These are phyloP conservation scores for Ctenicera cuprea DNA, from an alignment of 2,888 invertebrate species.

Conservation along the genomic window DNA sequence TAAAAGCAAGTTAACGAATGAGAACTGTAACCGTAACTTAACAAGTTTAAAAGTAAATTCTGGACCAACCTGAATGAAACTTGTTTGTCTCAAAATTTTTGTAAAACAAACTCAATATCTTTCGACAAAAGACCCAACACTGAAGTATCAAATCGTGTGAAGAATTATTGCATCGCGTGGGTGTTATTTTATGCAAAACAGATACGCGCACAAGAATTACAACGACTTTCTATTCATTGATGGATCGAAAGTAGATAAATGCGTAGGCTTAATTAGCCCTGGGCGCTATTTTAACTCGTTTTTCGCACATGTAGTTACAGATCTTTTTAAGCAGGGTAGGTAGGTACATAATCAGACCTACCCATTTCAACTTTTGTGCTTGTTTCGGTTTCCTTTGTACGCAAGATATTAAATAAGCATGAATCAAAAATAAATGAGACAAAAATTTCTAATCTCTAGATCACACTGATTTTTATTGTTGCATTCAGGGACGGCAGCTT, in stretches of 20 bases:
- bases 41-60: too few species aligned
- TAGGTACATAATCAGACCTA: neutral
- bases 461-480: neutral
- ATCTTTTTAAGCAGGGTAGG: neutral
- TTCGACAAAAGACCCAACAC: constrained; percentile 14
- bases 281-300: constrained; percentile 21
- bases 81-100: neutral
- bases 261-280: constrained; percentile 17
- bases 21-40: too few species aligned
- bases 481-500: constrained; percentile 1
- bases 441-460: neutral
- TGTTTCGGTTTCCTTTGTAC: neutral
- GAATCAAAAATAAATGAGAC: constrained; percentile 1
- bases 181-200: constrained; percentile 24
- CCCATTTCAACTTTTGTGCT: constrained; percentile 10
- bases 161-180: constrained; percentile 13
- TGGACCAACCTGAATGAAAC: too few species aligned
- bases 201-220: constrained; percentile 16
- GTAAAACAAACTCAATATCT: constrained; percentile 10
- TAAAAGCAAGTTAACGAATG: too few species aligned
- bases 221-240: constrained; percentile 33
- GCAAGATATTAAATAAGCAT: neutral
- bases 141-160: constrained; percentile 19
- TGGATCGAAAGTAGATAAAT: constrained; percentile 23
- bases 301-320: constrained; percentile 11